Base-by-base conservation (phyloP, 1,140 invertebrate species). In the Platorchestia sp. region DNA sequence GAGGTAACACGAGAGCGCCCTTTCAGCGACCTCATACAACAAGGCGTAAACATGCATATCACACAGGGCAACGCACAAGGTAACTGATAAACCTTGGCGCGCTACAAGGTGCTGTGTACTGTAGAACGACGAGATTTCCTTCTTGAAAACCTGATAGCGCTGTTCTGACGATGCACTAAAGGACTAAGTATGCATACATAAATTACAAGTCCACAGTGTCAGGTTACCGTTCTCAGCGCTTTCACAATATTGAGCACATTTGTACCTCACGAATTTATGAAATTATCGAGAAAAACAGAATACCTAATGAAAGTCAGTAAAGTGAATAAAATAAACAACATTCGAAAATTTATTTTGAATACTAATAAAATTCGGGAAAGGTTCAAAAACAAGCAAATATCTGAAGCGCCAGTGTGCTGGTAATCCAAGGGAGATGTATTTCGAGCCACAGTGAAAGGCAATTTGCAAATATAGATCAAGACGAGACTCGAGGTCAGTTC, bases 91-190 rank as follows among this genome's bases (percentile, higher is more conserved):
- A 75, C 59, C 59, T 36, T 27, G 41, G 87, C 43, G 36, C 87
- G 87, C 43, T 89, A 89, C 87, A 89, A 89, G 87, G 87, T 89
- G 36, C 87, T 5, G 41, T 89, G 36, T 89, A 89, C 87, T 42
- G 87, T 27, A 89, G 87, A 41, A 89, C 41, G 41, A 89, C 42
- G 87, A 75, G 47, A 75, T 75, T 75, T 75, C 27, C 1, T 75
- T 75, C 59, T 75, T 36, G 59, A 22, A 75, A 75, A 75, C 14
- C 59, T 75, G 59, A 36, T 75, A 75, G 59, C 36, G 59, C 59
- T 75, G 36, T 3, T 75, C 14, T 22, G 27, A 75, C 59, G 27
- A 75, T 22, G 59, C 59, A 1, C 59, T 75, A 75, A 36, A 36
- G 7, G 10, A 75, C 59, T 75, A 75, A 22, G 59, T 75, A 51